Conservation (phyloP, 2,888 invertebrate species). For the Listrodromus nycthemerus region DNA sequence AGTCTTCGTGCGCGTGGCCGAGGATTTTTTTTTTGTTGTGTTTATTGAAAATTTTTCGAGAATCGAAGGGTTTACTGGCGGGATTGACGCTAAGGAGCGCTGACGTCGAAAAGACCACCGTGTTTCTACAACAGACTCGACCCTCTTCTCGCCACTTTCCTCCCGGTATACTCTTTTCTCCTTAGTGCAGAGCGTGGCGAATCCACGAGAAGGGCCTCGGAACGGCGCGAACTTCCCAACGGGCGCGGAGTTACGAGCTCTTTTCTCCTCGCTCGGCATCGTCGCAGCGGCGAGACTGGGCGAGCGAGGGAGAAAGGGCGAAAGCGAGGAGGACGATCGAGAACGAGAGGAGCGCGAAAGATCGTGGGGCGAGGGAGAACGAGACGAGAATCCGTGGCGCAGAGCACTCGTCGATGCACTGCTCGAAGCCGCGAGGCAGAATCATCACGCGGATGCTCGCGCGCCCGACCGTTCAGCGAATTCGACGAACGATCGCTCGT, state of each 20-base stretch:
- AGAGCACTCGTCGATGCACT: constrained; percentile 58
- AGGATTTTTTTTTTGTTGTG: constrained; percentile 1
- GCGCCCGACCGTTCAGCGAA: constrained; percentile 70
- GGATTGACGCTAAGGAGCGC: constrained; percentile 53
- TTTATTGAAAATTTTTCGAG: no score
- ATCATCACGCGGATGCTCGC: constrained; percentile 71
- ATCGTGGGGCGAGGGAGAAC: constrained; percentile 37
- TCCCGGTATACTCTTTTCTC: constrained; percentile 47
- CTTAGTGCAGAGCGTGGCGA: constrained; percentile 61
- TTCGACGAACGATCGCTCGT: constrained; percentile 79
- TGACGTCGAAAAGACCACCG: constrained; percentile 58
- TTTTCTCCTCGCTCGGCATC: constrained; percentile 31
- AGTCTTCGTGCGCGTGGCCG: no score
- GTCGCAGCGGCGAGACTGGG: constrained; percentile 21
- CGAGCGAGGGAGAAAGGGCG: constrained; percentile 10
- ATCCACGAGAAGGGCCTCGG: constrained; percentile 64
- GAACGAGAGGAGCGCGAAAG: not conserved
- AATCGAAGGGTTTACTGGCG: not conserved
- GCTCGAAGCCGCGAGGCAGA: constrained; percentile 74
- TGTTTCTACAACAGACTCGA: constrained; percentile 34
- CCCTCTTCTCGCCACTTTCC: constrained; percentile 40
- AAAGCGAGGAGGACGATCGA: not conserved
- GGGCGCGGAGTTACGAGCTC: constrained; percentile 62
- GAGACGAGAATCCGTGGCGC: constrained; percentile 38
- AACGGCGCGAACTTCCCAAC: constrained; percentile 65